Evolutionary conservation across 2,888 invertebrate genomes (phyloP).

Genomic region (Drosophila ustulata): DNA sequence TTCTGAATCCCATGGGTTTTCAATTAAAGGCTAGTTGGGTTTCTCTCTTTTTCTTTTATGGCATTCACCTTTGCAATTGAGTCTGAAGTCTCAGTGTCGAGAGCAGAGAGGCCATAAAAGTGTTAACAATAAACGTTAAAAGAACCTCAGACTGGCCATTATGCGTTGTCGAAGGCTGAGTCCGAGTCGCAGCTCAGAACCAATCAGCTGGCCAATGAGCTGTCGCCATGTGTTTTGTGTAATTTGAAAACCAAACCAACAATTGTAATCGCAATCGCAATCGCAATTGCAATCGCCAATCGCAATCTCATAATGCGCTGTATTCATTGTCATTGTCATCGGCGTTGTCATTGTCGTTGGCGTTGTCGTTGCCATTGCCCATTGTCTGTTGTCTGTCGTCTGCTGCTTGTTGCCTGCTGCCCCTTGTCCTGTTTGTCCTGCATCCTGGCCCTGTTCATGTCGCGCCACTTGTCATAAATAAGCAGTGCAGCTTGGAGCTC

Average conservation of each 20-base stretch:
- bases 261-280: slow-evolving; percentile 28
- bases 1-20: not conserved
- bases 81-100: not conserved
- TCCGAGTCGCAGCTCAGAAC: slow-evolving; percentile 5
- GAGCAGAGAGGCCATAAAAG: not conserved
- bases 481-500: slow-evolving; percentile 45
- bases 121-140: slow-evolving; percentile 7
- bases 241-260: slow-evolving; percentile 64
- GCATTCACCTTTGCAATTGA: not conserved
- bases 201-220: slow-evolving; percentile 52
- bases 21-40: not conserved
- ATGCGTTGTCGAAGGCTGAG: not conserved
- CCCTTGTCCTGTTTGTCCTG: slow-evolving; percentile 1
- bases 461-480: slow-evolving; percentile 63
- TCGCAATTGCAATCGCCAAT: slow-evolving; percentile 27
- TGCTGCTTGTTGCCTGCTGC: slow-evolving; percentile 5
- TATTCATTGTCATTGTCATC: slow-evolving; percentile 62
- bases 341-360: slow-evolving; percentile 38
- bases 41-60: not conserved
- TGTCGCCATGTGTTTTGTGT: slow-evolving; percentile 64
- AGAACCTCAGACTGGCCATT: not conserved
- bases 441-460: slow-evolving; percentile 6
- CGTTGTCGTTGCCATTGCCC: slow-evolving; percentile 26
- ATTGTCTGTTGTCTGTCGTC: slow-evolving; percentile 19
- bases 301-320: slow-evolving; percentile 66